phyloP scores from a whole-genome alignment of 2,888 invertebrate species.

The Lycaena phlaeas region DNA sequence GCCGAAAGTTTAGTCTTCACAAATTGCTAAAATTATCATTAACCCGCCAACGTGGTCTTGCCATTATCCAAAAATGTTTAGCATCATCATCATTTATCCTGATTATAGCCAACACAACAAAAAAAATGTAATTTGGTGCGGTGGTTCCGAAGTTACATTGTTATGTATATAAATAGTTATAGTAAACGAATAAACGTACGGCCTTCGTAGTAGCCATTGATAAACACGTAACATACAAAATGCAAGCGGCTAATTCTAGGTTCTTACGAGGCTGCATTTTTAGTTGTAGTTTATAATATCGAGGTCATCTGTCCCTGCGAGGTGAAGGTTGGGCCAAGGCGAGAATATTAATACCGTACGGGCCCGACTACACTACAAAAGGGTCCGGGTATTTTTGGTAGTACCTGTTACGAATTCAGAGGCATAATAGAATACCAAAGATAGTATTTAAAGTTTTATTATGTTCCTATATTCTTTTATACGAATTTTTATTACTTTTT shows the following conservation, averaged over 20 bases:
- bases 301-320: constrained; percentile 15
- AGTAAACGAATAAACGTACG: no score
- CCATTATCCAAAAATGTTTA: no score
- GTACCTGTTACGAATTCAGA: constrained; percentile 1
- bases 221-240: constrained; percentile 1
- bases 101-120: no score
- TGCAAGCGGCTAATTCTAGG: constrained; percentile 6
- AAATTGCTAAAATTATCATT: no score
- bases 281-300: constrained; percentile 18
- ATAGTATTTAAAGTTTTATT: neutral
- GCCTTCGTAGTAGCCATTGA: neutral
- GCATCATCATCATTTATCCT: no score
- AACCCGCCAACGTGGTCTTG: no score
- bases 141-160: no score
- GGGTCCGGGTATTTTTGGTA: constrained; percentile 1
- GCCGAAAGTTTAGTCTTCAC: no score
- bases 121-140: no score
- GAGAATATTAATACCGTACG: constrained; percentile 24
- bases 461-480: no score
- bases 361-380: constrained; percentile 17
- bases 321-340: constrained; percentile 58
- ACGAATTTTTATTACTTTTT: no score
- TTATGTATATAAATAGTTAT: no score
- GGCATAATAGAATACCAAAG: neutral
- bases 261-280: constrained; percentile 11